Percentiles rank a stretch among this genome's conserved stretches.
Evolutionary conservation across 2,888 invertebrate genomes (phyloP).

Genomic region (Rhingia rostrata): DNA sequence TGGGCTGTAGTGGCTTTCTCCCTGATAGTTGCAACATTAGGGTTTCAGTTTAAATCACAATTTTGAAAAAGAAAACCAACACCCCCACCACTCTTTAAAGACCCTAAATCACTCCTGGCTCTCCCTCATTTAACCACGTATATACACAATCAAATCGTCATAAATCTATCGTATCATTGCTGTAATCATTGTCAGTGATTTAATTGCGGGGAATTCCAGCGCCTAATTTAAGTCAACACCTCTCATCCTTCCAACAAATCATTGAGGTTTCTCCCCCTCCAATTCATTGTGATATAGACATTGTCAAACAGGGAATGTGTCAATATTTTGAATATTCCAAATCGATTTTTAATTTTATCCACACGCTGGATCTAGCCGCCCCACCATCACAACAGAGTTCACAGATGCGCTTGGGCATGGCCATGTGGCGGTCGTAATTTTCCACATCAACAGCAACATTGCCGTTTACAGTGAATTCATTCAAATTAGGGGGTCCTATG

Average conservation of each 20-base stretch:
- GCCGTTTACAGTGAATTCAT: neutral
- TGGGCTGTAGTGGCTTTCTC: no score
- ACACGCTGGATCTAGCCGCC: constrained; percentile 18
- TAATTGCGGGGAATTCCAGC: constrained; percentile 33
- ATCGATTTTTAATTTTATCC: constrained; percentile 62
- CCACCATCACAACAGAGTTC: constrained; percentile 7
- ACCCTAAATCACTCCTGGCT: constrained; percentile 13
- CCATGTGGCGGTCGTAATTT: constrained; percentile 55
- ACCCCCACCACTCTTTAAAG: no score
- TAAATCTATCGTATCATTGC: constrained; percentile 44
- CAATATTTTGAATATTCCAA: constrained; percentile 56
- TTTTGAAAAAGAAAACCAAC: no score
- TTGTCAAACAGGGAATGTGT: constrained; percentile 46
- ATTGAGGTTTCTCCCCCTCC: constrained; percentile 11
- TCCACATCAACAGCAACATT: constrained; percentile 42
- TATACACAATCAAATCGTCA: constrained; percentile 42
- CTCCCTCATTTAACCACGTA: constrained; percentile 10
- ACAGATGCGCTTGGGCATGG: constrained; percentile 31
- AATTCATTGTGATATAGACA: constrained; percentile 17
- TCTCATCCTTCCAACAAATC: constrained; percentile 45
- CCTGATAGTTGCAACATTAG: no score
- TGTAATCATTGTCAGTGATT: constrained; percentile 30
- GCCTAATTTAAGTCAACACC: constrained; percentile 57
- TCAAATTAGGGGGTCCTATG: constrained; percentile 38
- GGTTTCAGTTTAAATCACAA: no score